Evolutionary conservation across 2,797 vertebrate species (phyloP), one percentile per base, ranked within the genome.

Genomic region (Salmo trutta): DNA sequence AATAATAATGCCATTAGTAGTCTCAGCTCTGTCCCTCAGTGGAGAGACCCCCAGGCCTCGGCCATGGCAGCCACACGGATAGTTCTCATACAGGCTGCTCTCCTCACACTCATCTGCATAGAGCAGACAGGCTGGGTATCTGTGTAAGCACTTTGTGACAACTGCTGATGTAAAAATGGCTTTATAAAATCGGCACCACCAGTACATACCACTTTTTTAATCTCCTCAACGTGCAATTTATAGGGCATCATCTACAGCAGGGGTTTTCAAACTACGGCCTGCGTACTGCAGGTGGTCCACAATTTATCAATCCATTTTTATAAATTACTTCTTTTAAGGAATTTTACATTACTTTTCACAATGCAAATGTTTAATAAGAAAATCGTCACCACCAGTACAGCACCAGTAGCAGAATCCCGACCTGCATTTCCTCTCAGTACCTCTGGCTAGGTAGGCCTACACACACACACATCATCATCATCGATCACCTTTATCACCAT

Each of bases 1-100:
- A 73, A 75, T 89, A 85, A 89, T 88, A 87, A 85, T 79, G 81
- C 78, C 80, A 87, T 88, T 88, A 87, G 77, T 85, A 82, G 77
- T 81, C n/a, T n/a, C 66, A 64, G 10, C 12, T 12, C 53, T 56
- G 64, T 41, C 7, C 68, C 54, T 7, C 67, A n/a, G 33, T 88
- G 84, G 54, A 85, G 54, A 27, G 73, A 87, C 76, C 85, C 85
- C 85, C 54, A n/a, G 41, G 41, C 10, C 10, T 47, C 10, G 86
- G 88, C 82, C 85, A 83, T 74, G 75, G 84, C 81, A 78, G 82
- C 81, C 73, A 52, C 70, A 73, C 77, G 88, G 86, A 88, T 78
- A 73, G 87, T 83, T 82, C 78, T 78, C 66, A 83, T 15, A 12
- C 76, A 84, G 84, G 87, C 86, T 77, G 75, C 77, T 66, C 81